A percentile compares a stretch with the other conserved stretches of the same genome.
These are phyloP conservation scores for Daktulosphaira vitifoliae DNA, from an alignment of 1,140 invertebrate species.

Conservation along the genomic window DNA sequence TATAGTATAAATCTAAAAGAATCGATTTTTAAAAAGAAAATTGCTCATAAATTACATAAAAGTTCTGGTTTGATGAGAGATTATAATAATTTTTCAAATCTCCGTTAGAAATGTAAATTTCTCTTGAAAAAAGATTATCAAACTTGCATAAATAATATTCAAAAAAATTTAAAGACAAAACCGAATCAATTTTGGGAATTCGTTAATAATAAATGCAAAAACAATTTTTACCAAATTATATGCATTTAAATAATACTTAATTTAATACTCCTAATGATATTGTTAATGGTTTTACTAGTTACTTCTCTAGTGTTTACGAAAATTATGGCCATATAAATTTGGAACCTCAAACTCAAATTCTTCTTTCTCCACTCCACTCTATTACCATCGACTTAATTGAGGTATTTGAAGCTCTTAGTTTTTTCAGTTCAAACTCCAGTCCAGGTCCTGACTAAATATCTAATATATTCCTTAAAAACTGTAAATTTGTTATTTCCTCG, in stretches of 20 bases:
- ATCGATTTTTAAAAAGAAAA: background rate
- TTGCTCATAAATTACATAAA: background rate
- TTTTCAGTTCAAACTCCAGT: background rate
- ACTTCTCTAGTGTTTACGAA: background rate
- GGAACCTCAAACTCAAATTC: background rate
- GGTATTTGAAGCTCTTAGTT: background rate
- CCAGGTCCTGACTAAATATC: background rate
- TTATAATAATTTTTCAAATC: background rate
- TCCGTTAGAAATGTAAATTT: background rate
- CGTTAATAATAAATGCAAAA: background rate
- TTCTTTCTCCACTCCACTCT: background rate
- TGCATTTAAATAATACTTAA: background rate
- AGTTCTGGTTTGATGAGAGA: background rate
- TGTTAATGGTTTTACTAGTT: background rate
- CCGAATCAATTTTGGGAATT: background rate
- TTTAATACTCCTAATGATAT: slow-evolving; percentile 1
- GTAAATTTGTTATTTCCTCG: background rate
- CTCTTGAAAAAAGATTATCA: background rate
- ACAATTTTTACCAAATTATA: background rate
- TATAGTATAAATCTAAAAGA: background rate
- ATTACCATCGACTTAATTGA: background rate
- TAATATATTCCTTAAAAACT: background rate
- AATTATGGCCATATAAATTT: background rate
- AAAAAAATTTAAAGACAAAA: background rate
- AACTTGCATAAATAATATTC: background rate